These are phyloP conservation scores for Hofmannophila pseudospretella DNA, from an alignment of 2,888 invertebrate species.

Conservation along the genomic window DNA sequence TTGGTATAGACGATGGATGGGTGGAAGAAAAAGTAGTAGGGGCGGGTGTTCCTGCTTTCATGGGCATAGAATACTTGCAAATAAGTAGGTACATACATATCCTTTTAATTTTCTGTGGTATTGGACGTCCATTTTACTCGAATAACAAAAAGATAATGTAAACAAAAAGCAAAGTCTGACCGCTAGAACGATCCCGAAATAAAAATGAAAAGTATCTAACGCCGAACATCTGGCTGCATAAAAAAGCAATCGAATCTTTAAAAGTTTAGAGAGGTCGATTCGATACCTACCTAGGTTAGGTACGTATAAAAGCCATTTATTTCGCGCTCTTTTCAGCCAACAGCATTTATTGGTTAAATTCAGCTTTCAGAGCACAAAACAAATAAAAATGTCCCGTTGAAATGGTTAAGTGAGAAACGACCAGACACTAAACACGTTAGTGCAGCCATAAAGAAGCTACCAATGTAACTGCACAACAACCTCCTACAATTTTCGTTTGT, in stretches of 20 bases:
- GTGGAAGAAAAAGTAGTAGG: too few relatives aligned
- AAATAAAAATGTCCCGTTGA: conserved; percentile 45
- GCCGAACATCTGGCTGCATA: conserved; percentile 41
- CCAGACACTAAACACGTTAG: conserved; percentile 42
- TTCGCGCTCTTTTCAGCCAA: conserved; percentile 22
- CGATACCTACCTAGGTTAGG: too few relatives aligned
- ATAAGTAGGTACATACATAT: too few relatives aligned
- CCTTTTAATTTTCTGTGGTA: too few relatives aligned
- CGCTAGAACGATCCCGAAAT: conserved; percentile 26
- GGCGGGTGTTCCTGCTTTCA: too few relatives aligned
- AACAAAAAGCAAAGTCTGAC: conserved; percentile 21
- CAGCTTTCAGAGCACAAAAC: conserved; percentile 36
- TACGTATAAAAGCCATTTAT: conserved; percentile 27
- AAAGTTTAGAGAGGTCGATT: conserved; percentile 21
- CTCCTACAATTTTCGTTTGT: too few relatives aligned
- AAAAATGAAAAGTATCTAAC: conserved; percentile 30
- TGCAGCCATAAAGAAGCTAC: conserved; percentile 34
- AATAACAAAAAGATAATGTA: conserved; percentile 9
- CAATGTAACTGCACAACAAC: conserved; percentile 18
- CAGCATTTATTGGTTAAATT: conserved; percentile 37
- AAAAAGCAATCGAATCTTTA: conserved; percentile 34
- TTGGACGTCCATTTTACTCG: neutral
- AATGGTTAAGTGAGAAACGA: conserved; percentile 44
- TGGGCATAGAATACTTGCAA: too few relatives aligned
- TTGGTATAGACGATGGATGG: too few relatives aligned